These are phyloP conservation scores for Odontocolon sp. DNA, from an alignment of 2,888 invertebrate species.

Conservation along the genomic window DNA sequence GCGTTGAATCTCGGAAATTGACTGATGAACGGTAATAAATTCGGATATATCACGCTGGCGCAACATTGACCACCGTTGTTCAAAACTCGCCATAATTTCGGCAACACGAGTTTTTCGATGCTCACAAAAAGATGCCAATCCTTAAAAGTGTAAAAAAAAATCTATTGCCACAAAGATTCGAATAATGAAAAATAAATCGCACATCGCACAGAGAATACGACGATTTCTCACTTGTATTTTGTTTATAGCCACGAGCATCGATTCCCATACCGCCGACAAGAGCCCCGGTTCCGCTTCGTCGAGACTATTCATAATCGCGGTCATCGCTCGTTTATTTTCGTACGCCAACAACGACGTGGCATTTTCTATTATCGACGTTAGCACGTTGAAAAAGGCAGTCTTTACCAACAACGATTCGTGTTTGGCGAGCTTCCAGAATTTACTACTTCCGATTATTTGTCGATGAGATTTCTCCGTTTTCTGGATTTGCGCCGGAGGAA, in stretches of 20 bases:
- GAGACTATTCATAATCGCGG: slow-evolving; percentile 84
- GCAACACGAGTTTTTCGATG: slow-evolving; percentile 88
- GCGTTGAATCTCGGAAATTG: slow-evolving; percentile 84
- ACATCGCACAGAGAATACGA: neutral
- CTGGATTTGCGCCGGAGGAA: slow-evolving; percentile 82
- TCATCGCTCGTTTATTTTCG: slow-evolving; percentile 83
- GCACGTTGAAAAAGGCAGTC: slow-evolving; percentile 87
- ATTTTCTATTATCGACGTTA: slow-evolving; percentile 85
- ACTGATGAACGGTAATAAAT: slow-evolving; percentile 89
- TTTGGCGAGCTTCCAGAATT: slow-evolving; percentile 89
- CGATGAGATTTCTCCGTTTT: slow-evolving; percentile 82
- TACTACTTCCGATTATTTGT: slow-evolving; percentile 83
- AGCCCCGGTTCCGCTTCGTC: slow-evolving; percentile 87
- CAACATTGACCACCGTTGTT: slow-evolving; percentile 89
- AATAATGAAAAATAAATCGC: neutral
- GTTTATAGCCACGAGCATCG: slow-evolving; percentile 84
- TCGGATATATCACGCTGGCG: slow-evolving; percentile 87
- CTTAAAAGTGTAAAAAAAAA: slow-evolving; percentile 82
- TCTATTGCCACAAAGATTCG: too few species aligned
- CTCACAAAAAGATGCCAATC: slow-evolving; percentile 88
- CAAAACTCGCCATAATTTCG: slow-evolving; percentile 86
- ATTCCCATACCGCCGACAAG: slow-evolving; percentile 88
- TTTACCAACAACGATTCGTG: slow-evolving; percentile 82
- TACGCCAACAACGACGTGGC: slow-evolving; percentile 82
- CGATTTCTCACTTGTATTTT: slow-evolving; percentile 82